Conservation (phyloP, 1,140 invertebrate species). For the Cryptotermes secundus region DNA sequence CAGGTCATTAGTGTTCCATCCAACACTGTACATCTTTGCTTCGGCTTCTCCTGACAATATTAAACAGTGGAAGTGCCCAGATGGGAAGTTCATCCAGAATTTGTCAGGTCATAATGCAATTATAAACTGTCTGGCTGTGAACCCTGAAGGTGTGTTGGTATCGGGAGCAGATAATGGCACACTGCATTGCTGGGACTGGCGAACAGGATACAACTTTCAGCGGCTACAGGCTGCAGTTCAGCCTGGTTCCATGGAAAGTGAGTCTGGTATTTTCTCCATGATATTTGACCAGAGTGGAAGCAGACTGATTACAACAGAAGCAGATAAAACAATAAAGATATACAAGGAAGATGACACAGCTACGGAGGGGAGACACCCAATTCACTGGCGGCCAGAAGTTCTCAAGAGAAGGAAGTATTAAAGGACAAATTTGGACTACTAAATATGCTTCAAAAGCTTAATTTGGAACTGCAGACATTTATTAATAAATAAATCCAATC, state of each 20-base stretch:
- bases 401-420: slow-evolving; percentile 85
- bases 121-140: slow-evolving; percentile 93
- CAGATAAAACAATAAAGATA: slow-evolving; percentile 99
- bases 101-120: slow-evolving; percentile 97
- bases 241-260: slow-evolving; percentile 99
- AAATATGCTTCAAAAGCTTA: too few relatives aligned
- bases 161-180: slow-evolving; percentile 99
- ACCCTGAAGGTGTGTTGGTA: slow-evolving; percentile 92
- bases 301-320: slow-evolving; percentile 93
- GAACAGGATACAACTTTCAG: slow-evolving; percentile 98
- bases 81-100: slow-evolving; percentile 98
- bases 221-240: slow-evolving; percentile 88
- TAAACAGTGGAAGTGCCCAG: slow-evolving; percentile 98
- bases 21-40: slow-evolving; percentile 92
- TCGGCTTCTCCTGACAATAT: slow-evolving; percentile 98
- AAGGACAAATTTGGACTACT: slow-evolving; percentile 36
- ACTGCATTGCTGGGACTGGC: slow-evolving; percentile 98
- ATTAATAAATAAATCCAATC: too few relatives aligned
- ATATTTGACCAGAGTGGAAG: slow-evolving; percentile 92
- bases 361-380: slow-evolving; percentile 93
- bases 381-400: slow-evolving; percentile 96
- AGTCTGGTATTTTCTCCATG: slow-evolving; percentile 92
- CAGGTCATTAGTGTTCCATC: slow-evolving; percentile 87
- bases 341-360: slow-evolving; percentile 97
- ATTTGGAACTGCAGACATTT: too few relatives aligned